phyloP scores from a whole-genome alignment of 2,797 vertebrate species.

The Menidia menidia region DNA sequence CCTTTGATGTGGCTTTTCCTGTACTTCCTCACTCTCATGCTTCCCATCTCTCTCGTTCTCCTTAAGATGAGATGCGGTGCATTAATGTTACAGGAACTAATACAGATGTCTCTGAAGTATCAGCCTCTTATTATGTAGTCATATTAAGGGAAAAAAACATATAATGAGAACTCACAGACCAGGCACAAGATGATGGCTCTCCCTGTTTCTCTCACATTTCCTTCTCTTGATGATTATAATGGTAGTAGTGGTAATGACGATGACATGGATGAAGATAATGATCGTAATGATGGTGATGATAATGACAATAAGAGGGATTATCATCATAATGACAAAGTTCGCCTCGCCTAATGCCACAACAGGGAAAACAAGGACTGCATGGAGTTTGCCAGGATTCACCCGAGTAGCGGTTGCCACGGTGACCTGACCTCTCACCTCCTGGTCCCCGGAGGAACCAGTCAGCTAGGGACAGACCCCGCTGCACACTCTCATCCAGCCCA shows the following conservation, averaged over 20 bases:
- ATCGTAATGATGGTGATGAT: constrained; percentile 68
- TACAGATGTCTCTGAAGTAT: constrained; percentile 79
- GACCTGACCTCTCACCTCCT: constrained; percentile 94
- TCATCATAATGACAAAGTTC: constrained; percentile 75
- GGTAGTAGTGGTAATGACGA: constrained; percentile 73
- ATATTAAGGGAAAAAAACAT: constrained; percentile 78
- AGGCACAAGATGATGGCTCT: constrained; percentile 66
- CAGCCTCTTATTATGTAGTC: constrained; percentile 78
- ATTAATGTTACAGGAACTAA: constrained; percentile 79
- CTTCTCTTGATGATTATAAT: constrained; percentile 76
- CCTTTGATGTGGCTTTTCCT: constrained; percentile 78
- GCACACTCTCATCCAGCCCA: constrained; percentile 89
- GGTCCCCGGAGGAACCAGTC: constrained; percentile 87
- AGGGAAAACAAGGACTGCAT: constrained; percentile 97
- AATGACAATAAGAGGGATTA: constrained; percentile 70
- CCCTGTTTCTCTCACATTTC: constrained; percentile 68
- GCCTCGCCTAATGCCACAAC: constrained; percentile 34
- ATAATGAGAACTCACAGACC: constrained; percentile 73
- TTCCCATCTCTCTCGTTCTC: constrained; percentile 52
- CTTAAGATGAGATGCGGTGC: constrained; percentile 72
- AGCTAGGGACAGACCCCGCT: constrained; percentile 86
- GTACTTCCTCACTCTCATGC: constrained; percentile 44
- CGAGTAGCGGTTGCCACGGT: constrained; percentile 90
- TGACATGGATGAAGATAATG: constrained; percentile 75
- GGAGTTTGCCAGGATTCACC: constrained; percentile 93